Evolutionary conservation across 2,797 vertebrate genomes (phyloP), one percentile per base, ranked within the genome.

Genomic region (Chelmon rostratus): DNA sequence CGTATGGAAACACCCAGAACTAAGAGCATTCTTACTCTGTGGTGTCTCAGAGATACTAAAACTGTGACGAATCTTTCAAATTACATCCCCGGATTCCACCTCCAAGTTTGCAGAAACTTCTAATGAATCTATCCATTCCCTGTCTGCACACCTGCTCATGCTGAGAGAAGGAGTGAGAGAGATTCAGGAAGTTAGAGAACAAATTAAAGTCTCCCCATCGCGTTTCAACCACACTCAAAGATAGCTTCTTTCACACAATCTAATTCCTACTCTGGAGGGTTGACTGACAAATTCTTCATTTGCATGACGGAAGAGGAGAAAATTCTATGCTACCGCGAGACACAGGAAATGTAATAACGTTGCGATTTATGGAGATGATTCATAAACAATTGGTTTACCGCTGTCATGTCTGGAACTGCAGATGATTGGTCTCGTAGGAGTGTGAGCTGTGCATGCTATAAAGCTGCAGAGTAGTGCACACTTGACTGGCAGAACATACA

Each of bases 11-110:
- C 50, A 37, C 1, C 19, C 35, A 33, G 76, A 74, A 64, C 47
- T 72, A 25, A 76, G 12, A 76, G 52, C 40, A 15, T 64, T 50
- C 33, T 70, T 49, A 50, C 38, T 59, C 38, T 68, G 73, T 11
- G 31, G 59, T 59, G 33, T 78, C 62, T 72, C 46, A 82, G 58
- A 76, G 31, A 66, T 35, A 72, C 31, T 70, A 49, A 80, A 82
- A 78, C 57, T 73, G 78, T 56, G 73, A 69, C 28, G 1, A 73
- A 78, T 86, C 68, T 81, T 57, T 81, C 38, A 69, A 85, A 81
- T 85, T 85, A 70, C 54, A 66, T 66, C 46, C 64, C 71, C 68
- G 59, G 65, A 76, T 83, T 83, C 54, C 58, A 66, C 64, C 52
- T 44, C 31, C 28, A 56, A 78, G 68, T 88, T 76, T 68, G 49